Conservation (phyloP, 2,113 vertebrate genomes). For the Trinectes maculatus region DNA sequence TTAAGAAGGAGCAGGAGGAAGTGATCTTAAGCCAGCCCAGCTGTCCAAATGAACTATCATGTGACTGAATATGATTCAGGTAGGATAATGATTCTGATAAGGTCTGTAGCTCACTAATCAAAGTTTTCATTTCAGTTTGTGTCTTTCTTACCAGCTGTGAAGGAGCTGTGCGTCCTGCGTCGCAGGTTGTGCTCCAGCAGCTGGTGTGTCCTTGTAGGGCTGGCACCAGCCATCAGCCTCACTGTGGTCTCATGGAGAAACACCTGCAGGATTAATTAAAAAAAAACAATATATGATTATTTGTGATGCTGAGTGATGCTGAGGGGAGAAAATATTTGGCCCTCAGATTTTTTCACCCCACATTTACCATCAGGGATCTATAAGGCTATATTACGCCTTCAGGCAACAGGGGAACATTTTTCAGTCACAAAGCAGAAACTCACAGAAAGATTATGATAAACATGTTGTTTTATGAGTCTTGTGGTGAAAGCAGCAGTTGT, state of each 20-base stretch:
- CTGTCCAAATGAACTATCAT: slow-evolving; percentile 10
- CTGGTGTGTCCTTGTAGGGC: slow-evolving; percentile 97
- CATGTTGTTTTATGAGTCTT: not conserved
- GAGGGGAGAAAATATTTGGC: not conserved
- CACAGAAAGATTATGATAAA: not conserved
- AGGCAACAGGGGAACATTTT: not conserved
- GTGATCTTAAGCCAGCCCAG: slow-evolving; percentile 9
- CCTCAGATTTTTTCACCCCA: slow-evolving; percentile 1
- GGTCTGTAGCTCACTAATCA: not conserved
- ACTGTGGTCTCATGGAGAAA: slow-evolving; percentile 97
- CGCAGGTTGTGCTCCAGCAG: slow-evolving; percentile 95
- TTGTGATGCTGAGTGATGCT: not conserved
- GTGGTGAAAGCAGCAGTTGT: slow-evolving; percentile 16
- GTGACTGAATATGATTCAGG: not conserved
- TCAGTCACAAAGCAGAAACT: slow-evolving; percentile 10
- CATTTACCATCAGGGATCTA: not conserved
- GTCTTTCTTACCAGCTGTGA: slow-evolving; percentile 63
- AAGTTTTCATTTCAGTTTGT: no score
- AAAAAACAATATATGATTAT: not conserved
- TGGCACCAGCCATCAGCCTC: slow-evolving; percentile 97
- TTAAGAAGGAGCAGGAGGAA: not conserved
- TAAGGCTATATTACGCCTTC: not conserved
- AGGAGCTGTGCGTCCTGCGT: slow-evolving; percentile 76
- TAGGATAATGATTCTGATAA: not conserved
- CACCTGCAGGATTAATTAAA: slow-evolving; percentile 77